These are phyloP conservation scores for Drosophila longiperda DNA, from an alignment of 2,888 invertebrate genomes.

Conservation along the genomic window DNA sequence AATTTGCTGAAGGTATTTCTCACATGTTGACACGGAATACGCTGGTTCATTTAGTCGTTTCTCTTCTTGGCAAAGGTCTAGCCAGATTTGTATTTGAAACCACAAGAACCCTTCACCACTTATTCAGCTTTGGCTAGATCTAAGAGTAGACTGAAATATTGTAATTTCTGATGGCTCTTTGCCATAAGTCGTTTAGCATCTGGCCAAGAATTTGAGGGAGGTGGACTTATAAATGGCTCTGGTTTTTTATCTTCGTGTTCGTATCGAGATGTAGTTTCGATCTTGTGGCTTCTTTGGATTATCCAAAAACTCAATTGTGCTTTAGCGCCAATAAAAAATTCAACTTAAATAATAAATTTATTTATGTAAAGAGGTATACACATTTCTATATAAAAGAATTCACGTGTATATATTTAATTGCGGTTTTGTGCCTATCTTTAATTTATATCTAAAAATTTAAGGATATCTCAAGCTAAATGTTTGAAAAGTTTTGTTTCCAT, in stretches of 20 bases:
- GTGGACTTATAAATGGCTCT: conserved; percentile 68
- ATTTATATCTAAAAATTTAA: not conserved
- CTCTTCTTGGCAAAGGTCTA: conserved; percentile 18
- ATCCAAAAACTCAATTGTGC: conserved; percentile 73
- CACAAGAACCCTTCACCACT: not conserved
- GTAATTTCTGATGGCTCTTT: conserved; percentile 33
- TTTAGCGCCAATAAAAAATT: conserved; percentile 17
- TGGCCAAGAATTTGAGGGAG: conserved; percentile 26
- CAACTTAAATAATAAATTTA: conserved; percentile 14
- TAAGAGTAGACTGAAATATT: conserved; percentile 64
- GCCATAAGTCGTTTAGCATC: conserved; percentile 63
- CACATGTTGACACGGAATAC: conserved; percentile 47
- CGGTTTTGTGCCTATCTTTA: conserved; percentile 41
- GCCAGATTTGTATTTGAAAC: conserved; percentile 19
- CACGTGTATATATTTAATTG: conserved; percentile 35
- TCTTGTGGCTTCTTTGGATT: conserved; percentile 35
- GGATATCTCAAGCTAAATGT: not conserved
- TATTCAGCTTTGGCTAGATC: conserved; percentile 24
- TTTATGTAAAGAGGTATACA: not conserved
- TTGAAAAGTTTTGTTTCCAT: not conserved
- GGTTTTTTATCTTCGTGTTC: conserved; percentile 73
- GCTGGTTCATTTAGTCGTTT: conserved; percentile 58
- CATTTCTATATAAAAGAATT: not conserved
- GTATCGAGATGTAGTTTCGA: conserved; percentile 49
- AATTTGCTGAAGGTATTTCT: conserved; percentile 37